Conservation (phyloP, 2,888 invertebrate genomes). For the Dorcus parallelipipedus region DNA sequence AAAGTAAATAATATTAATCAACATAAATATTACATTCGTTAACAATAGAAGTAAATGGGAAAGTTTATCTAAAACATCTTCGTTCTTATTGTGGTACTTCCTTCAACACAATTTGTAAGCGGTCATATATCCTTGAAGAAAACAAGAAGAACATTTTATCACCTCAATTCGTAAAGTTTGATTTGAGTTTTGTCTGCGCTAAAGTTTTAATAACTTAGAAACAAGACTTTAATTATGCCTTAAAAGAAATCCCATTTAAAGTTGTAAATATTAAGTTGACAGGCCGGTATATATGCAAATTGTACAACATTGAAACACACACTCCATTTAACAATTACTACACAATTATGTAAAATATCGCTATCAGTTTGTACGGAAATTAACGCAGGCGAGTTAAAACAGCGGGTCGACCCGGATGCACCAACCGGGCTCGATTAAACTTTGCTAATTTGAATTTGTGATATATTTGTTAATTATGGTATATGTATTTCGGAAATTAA, state of each 20-base stretch:
- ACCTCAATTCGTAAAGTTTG: background rate
- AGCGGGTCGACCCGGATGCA: slow-evolving; percentile 38
- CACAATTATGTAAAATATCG: slow-evolving; percentile 49
- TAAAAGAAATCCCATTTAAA: slow-evolving; percentile 37
- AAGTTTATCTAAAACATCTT: too few species aligned
- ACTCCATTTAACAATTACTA: slow-evolving; percentile 50
- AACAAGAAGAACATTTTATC: background rate
- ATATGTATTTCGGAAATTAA: slow-evolving; percentile 31
- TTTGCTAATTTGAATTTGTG: slow-evolving; percentile 46
- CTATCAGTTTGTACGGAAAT: slow-evolving; percentile 49
- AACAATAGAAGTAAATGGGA: too few species aligned
- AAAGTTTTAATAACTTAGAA: background rate
- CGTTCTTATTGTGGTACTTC: too few species aligned
- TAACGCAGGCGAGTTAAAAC: slow-evolving; percentile 48
- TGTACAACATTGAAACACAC: slow-evolving; percentile 45
- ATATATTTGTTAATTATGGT: slow-evolving; percentile 41
- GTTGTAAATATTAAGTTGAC: slow-evolving; percentile 31
- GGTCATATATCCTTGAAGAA: background rate
- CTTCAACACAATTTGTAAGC: too few species aligned
- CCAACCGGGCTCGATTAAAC: slow-evolving; percentile 33
- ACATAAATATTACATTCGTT: too few species aligned
- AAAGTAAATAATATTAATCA: too few species aligned
- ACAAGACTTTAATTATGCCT: slow-evolving; percentile 34
- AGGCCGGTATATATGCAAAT: slow-evolving; percentile 48
- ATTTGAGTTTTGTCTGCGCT: background rate